A percentile compares a stretch with the other conserved stretches of the same genome.
Conservation (phyloP, 53 echinoderm and acorn worm species). For the Crossaster papposus region DNA sequence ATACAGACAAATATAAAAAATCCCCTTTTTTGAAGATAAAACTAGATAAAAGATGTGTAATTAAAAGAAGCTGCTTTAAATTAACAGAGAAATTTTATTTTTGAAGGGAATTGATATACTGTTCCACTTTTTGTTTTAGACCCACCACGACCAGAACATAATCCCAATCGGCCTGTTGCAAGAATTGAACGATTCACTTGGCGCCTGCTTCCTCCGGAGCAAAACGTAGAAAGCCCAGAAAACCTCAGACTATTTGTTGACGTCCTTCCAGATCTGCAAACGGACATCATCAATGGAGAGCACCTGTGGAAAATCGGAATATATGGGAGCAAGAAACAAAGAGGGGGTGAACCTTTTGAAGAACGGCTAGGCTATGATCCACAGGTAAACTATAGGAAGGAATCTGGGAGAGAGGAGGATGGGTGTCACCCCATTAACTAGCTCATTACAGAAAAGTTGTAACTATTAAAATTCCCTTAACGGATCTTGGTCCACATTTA, state of each 20-base stretch:
- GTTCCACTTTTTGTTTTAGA: background rate
- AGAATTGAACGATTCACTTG: slow-evolving; percentile 3
- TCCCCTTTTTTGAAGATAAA: background rate
- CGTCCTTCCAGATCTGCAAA: background rate
- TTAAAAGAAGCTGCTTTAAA: no score
- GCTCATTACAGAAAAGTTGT: background rate
- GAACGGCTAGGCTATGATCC: slow-evolving; percentile 47
- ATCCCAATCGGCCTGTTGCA: background rate
- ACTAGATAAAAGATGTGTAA: no score
- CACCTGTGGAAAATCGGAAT: slow-evolving; percentile 68
- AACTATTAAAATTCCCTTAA: background rate
- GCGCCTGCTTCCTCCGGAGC: background rate
- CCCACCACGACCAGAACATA: slow-evolving; percentile 9
- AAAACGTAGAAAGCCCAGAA: slow-evolving; percentile 37
- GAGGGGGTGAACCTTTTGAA: slow-evolving; percentile 32
- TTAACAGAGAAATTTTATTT: no score
- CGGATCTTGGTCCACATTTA: background rate
- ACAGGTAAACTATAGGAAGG: slow-evolving; percentile 32
- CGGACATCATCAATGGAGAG: slow-evolving; percentile 61
- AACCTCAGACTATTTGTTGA: slow-evolving; percentile 50
- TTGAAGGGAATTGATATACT: background rate
- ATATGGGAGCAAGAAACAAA: slow-evolving; percentile 34
- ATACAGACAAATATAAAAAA: background rate
- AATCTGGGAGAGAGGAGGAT: background rate
- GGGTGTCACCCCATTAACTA: no score